Base-by-base conservation (phyloP, 2,797 vertebrate genomes). In the Lacerta viridis region DNA sequence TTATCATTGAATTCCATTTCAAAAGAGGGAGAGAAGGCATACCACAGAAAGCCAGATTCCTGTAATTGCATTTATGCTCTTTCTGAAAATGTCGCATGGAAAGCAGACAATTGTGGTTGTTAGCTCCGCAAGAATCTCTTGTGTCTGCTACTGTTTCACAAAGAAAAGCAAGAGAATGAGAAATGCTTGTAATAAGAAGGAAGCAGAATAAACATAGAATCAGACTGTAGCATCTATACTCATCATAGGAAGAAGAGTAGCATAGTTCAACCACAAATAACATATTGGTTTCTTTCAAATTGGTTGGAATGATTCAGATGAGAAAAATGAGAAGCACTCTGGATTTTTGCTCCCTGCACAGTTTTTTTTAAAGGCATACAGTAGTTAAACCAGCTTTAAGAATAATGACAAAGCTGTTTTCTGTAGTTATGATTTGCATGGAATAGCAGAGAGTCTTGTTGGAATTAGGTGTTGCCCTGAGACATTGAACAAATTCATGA, bases 401-500 rank as follows among this genome's bases (percentile, higher is more conserved):
- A 84, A 88, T 1, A 36, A 55, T 13, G 78, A 0, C 66, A 89
- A 83, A 88, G 78, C 69, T 94, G 17, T 64, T 64, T 23, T 85
- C 0, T 7, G 2, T 91, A 93, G 71, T 76, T 86, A 29, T 61
- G 85, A 18, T 55, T 33, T 79, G 86, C 89, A 23, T 9, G 78
- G 85, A 84, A 11, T 75, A 86, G 83, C 1, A 93, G 90, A 92
- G 89, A 66, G 25, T 75, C 85, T 93, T 88, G n/a, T 79, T 80
- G 83, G 91, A 90, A 88, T 92, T 95, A 96, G 90, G 83, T 93
- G 91, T 88, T 95, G 80, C 93, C 90, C 83, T 72, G 90, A 91
- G 92, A 92, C 95, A 94, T 88, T 92, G 94, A 94, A 91, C 94
- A 95, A 96, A 97, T 96, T 94, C 95, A 95, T 92, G 91, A 93